Conservation (phyloP, 2,113 vertebrate species). For the Galeopterus variegatus region DNA sequence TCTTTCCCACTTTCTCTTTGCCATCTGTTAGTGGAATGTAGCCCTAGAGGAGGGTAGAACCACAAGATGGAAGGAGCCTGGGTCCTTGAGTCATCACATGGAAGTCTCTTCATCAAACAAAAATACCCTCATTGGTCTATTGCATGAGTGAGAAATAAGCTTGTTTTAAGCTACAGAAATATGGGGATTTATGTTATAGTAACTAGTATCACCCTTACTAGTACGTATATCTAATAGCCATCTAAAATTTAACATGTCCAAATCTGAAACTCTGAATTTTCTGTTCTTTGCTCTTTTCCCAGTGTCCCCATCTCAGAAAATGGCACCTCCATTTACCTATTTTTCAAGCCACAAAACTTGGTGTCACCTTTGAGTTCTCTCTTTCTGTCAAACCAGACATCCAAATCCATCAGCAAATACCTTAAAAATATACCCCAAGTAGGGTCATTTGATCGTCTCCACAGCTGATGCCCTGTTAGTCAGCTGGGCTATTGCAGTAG, state of each 20-base stretch:
- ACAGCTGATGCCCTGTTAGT: neutral
- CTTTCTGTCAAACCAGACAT: neutral
- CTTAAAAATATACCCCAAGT: neutral
- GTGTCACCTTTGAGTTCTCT: neutral
- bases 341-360: neutral
- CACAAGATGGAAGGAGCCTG: neutral
- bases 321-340: neutral
- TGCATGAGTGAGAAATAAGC: neutral
- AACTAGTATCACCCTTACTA: neutral
- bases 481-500: too few relatives aligned
- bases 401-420: neutral
- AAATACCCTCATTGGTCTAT: neutral
- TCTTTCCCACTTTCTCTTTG: neutral
- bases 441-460: neutral
- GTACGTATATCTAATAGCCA: neutral
- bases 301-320: neutral
- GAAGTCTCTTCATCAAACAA: neutral
- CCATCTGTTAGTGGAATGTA: neutral
- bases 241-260: neutral
- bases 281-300: neutral
- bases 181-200: neutral
- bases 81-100: neutral
- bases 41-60: neutral
- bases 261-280: neutral
- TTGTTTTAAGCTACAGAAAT: neutral